Conservation (phyloP, 2,888 invertebrate species). For the Chorisops tibialis region DNA sequence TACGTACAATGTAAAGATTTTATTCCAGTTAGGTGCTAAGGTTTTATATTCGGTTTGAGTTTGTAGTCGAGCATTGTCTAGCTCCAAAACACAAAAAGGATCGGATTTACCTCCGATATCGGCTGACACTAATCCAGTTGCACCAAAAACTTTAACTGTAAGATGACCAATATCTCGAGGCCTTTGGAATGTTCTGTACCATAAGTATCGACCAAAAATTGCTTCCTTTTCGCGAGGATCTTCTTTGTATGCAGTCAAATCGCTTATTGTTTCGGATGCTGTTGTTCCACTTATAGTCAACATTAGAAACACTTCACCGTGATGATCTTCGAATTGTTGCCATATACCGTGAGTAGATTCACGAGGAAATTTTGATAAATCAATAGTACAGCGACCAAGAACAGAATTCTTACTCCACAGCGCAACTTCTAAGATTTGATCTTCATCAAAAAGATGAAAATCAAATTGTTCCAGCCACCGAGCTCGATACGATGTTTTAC, state of each 20-base stretch:
- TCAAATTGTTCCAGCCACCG: slow-evolving; percentile 98
- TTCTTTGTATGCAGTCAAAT: slow-evolving; percentile 80
- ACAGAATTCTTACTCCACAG: slow-evolving; percentile 62
- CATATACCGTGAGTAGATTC: slow-evolving; percentile 90
- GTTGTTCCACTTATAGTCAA: slow-evolving; percentile 94
- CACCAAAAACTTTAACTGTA: slow-evolving; percentile 86
- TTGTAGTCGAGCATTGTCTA: slow-evolving; percentile 91
- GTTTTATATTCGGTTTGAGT: slow-evolving; percentile 99
- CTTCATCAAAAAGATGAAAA: slow-evolving; percentile 91
- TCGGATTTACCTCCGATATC: slow-evolving; percentile 98
- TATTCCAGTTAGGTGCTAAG: slow-evolving; percentile 94
- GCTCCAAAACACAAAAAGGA: slow-evolving; percentile 95
- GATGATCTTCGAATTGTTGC: slow-evolving; percentile 85
- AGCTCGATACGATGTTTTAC: slow-evolving; percentile 82
- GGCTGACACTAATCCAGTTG: slow-evolving; percentile 85
- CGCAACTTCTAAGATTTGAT: slow-evolving; percentile 86
- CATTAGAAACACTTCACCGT: slow-evolving; percentile 78
- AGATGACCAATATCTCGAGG: slow-evolving; percentile 88
- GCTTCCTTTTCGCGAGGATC: slow-evolving; percentile 67
- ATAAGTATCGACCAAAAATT: slow-evolving; percentile 56
- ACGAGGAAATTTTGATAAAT: slow-evolving; percentile 76
- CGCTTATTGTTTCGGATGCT: slow-evolving; percentile 88
- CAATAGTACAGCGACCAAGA: slow-evolving; percentile 72
- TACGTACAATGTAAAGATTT: slow-evolving; percentile 94
- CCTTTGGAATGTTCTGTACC: slow-evolving; percentile 67